Evolutionary conservation across 2,797 vertebrate genomes (phyloP), one percentile per base, ranked within the genome.

Genomic region (Rhinatrema bivittatum): DNA sequence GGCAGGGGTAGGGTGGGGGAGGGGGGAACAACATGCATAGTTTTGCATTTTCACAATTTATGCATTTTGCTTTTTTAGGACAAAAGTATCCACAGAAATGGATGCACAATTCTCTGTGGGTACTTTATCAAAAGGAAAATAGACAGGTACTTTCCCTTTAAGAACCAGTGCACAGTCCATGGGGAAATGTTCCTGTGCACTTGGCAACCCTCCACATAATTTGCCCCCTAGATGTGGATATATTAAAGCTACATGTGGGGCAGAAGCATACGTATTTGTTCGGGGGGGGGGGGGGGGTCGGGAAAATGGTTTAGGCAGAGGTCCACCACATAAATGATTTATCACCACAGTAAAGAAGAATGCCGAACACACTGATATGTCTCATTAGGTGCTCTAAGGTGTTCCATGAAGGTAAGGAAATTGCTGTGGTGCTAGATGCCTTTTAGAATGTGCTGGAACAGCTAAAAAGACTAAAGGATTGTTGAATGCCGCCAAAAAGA

Each of bases 371-470:
- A 16, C 14, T n/a, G n/a, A n/a, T n/a, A 28, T 16, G 10, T 16
- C 9, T 41, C 33, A 3, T 14, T 14, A 20, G 36, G 14, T 2
- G 10, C 9, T 31, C 23, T 11, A 14, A 14, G 36, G 16, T 17
- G 40, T 39, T 11, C 53, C 3, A 2, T 16, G 7, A 15, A 28
- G 15, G 10, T 26, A 15, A 16, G 9, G 13, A 16, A 16, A 46
- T n/a, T 41, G 24, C 37, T 21, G 32, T 24, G 36, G 36, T 2
- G 47, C 2, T 7, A 4, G 36, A 29, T 9, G 24, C 12, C 25
- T 16, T 35, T 22, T 30, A 22, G 47, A 53, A 62, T 9, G 16
- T 9, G 36, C 15, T 27, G 33, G 35, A 28, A 19, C 39, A 22
- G 50, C 53, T 55, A 48, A 7, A 10, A 29, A 16, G 39, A 10